Base-by-base conservation (phyloP, 2,888 invertebrate species). In the Lordiphosa fenestrarum region DNA sequence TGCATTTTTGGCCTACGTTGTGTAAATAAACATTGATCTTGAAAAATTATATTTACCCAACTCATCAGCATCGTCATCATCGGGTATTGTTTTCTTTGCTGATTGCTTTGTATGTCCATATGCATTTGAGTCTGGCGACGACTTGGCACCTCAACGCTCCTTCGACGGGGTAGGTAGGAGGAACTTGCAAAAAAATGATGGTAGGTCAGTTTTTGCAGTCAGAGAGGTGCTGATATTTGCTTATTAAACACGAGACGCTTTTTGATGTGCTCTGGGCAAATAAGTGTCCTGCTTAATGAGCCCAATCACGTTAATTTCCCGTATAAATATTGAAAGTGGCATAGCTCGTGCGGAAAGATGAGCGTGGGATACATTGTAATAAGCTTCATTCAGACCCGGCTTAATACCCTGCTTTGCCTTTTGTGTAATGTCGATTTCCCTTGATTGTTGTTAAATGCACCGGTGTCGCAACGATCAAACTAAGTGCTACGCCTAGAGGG, bases 1-100 rank as follows among this genome's bases (percentile, higher is more conserved):
- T 78, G 78, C 83, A 75, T 75, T 76, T 82, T 66, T 66, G 57
- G 67, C 69, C 69, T 65, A 59, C 70, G 65, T 60, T 75, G 56
- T 51, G 66, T 72, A 84, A 85, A 85, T 73, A 81, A 81, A 85
- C 85, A 81, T 73, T 85, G 81, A 81, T 84, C 81, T 85, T 81
- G 84, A 85, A 84, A 81, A 81, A 81, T 76, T 76, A 81, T 85
- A 78, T 78, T 78, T 78, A 84, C 77, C 33, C 77, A 78, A 74
- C 69, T 71, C 77, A 84, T 84, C 84, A 64, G 78, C 82, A 70
- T 25, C 83, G 55, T 76, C 84, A 69, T 80, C 73, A 59, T 36
- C 53, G 53, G 57, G 46, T 49, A 65, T 63, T 78, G 78, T 78
- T 78, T 78, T 78, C 83, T 67, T 78, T 74, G 85, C 78, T 78